Base-by-base conservation (phyloP, 2,888 invertebrate species). In the Calameuta idolon region DNA sequence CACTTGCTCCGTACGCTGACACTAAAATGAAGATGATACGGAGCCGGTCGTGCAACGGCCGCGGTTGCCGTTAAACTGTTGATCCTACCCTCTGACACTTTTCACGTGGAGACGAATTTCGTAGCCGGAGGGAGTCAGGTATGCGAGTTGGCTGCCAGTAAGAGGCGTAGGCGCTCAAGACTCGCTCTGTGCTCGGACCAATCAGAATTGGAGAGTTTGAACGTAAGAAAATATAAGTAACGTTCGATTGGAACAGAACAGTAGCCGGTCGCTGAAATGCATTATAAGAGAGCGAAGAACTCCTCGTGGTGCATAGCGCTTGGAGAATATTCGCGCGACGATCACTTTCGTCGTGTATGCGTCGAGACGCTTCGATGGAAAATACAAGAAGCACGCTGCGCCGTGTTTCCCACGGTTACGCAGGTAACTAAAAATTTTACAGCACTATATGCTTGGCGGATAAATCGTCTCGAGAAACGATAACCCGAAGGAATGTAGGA, bases 81-180 rank as follows among this genome's bases (percentile, higher is more conserved):
- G 76, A 76, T 76, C 75, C 81, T 81, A 82, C 82, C 83, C 80
- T 76, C 81, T 82, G 80, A 83, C 77, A 81, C 79, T 83, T 86
- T 86, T 87, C 86, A 85, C 87, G 83, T 83, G 84, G 81, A 79
- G 75, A 69, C 75, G 73, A 84, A 85, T 79, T 82, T 77, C 75
- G 71, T 80, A 80, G 40, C 55, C 34, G 75, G 82, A 69, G 79
- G 80, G 81, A 79, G 79, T 76, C 79, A 81, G 79, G 79, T 79
- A 79, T 75, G 55, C 74, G 74, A 33, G 74, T 34, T 33, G 74
- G 5, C n/a, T 71, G 71, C 71, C 71, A 30, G 34, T 71, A n/a
- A 76, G 75, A 77, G 79, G 76, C 75, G 75, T 40, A 74, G 71
- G 69, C 73, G 73, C 76, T 31, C 31, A 71, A 71, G 34, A 34